phyloP scores from a whole-genome alignment of 2,797 vertebrate species.

The Xerus rutilus region DNA sequence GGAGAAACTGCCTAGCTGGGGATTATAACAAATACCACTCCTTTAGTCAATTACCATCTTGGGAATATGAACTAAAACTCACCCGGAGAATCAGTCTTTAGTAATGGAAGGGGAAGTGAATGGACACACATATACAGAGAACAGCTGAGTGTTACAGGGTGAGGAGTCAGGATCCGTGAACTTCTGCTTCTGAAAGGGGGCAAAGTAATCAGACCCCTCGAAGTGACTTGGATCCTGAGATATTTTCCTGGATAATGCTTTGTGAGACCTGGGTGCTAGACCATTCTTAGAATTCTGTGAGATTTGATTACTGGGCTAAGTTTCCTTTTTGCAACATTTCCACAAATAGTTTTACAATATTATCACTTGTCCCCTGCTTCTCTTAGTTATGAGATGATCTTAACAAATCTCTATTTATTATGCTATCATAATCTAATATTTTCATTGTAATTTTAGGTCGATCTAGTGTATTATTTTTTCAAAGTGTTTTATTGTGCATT shows the following conservation, averaged over 20 bases:
- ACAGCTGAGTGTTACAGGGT: background rate
- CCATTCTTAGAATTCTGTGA: background rate
- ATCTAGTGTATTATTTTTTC: conserved; percentile 9
- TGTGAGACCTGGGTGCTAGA: background rate
- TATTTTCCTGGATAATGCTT: background rate
- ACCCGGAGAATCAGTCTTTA: background rate
- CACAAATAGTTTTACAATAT: background rate
- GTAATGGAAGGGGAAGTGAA: background rate
- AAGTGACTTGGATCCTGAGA: background rate
- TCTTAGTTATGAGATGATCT: conserved; percentile 7
- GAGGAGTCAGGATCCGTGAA: background rate
- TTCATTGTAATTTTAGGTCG: background rate
- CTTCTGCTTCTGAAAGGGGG: background rate
- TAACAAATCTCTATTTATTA: background rate
- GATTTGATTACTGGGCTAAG: background rate
- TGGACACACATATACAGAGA: background rate
- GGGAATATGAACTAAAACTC: background rate
- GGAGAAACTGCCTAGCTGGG: background rate
- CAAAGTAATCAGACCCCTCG: background rate
- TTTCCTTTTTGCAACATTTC: conserved; percentile 30
- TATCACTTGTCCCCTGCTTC: background rate
- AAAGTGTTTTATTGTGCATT: conserved; percentile 1
- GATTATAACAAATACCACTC: background rate
- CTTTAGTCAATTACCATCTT: background rate
- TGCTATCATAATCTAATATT: background rate